Conservation (phyloP, 2,113 vertebrate genomes). For the Podarcis muralis region DNA sequence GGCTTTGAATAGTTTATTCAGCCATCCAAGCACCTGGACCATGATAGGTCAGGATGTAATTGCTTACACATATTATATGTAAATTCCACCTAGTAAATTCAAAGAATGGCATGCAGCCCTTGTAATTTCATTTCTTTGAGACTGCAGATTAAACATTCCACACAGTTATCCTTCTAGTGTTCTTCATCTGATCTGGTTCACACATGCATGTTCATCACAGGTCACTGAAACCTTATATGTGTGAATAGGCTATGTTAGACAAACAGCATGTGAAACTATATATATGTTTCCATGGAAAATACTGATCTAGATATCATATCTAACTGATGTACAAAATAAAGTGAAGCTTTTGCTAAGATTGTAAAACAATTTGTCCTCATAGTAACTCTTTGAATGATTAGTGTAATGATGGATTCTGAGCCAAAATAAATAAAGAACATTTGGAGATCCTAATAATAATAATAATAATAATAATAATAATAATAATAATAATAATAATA, state of each 20-base stretch:
- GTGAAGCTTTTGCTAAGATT: not conserved
- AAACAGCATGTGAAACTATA: not conserved
- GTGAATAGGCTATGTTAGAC: not conserved
- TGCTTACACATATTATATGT: not conserved
- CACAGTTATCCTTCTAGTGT: not conserved
- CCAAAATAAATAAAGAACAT: slow-evolving; percentile 25
- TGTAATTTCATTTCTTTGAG: not conserved
- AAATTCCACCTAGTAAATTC: not conserved
- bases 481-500: no score
- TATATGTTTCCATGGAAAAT: not conserved
- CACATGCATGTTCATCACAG: not conserved
- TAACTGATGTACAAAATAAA: not conserved
- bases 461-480: no score
- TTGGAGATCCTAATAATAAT: slow-evolving; percentile 25
- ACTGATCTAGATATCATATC: not conserved
- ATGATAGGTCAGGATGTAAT: not conserved
- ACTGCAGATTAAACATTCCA: not conserved
- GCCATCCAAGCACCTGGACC: not conserved
- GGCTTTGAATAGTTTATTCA: slow-evolving; percentile 60
- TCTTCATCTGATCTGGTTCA: not conserved
- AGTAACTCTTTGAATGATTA: not conserved
- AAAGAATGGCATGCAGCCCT: not conserved
- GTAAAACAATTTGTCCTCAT: not conserved
- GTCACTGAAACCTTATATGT: not conserved
- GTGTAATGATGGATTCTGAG: slow-evolving; percentile 42